phyloP scores from a whole-genome alignment of 2,888 invertebrate genomes.

The Acanthosepion pharaonis region DNA sequence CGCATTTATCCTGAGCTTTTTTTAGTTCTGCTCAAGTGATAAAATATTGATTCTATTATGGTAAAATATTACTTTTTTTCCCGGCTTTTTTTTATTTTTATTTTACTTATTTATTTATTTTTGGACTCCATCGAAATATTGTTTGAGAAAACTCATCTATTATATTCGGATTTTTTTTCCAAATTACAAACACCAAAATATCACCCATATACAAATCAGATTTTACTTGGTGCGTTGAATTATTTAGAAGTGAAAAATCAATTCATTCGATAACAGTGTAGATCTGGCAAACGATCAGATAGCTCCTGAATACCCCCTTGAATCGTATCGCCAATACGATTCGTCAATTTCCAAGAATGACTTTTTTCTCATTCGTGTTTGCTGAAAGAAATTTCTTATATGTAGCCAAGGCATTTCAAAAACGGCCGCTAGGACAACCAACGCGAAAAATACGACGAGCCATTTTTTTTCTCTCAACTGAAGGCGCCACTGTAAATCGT shows the following conservation, averaged over 20 bases:
- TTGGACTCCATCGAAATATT: not conserved
- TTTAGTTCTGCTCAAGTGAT: not conserved
- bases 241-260: conserved; percentile 33
- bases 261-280: conserved; percentile 3
- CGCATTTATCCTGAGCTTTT: not conserved
- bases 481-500: not conserved
- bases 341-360: not conserved
- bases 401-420: not conserved
- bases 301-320: not conserved
- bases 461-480: not conserved
- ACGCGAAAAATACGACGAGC: not conserved
- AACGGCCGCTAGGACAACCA: not conserved
- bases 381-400: not conserved
- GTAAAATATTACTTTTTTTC: not conserved
- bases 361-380: not conserved
- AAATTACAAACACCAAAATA: not conserved
- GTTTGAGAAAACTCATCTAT: not conserved
- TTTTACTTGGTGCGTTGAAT: not conserved
- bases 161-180: not conserved
- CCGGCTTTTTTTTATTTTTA: not conserved
- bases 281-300: not conserved
- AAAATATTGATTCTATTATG: conserved; percentile 33
- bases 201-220: not conserved
- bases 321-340: not conserved
- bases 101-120: not conserved